A percentile compares a stretch with the other conserved stretches of the same genome.
phyloP scores from a whole-genome alignment of 2,113 vertebrate species.

The Siphamia tubifer region DNA sequence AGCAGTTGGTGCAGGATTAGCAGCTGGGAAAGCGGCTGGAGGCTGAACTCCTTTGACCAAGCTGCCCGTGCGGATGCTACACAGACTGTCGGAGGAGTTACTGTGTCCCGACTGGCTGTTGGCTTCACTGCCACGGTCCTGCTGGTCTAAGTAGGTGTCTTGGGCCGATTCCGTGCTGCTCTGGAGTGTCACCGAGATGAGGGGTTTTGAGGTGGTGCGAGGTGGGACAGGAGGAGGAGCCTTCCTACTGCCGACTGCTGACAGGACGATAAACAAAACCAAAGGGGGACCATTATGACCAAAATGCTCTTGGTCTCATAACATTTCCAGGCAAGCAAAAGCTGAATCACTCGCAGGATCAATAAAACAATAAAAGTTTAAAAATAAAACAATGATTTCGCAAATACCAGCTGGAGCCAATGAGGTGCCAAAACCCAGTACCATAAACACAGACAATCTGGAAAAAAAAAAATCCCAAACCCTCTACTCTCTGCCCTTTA shows the following conservation, averaged over 20 bases:
- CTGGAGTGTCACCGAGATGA: slow-evolving; percentile 98
- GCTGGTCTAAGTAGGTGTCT: slow-evolving; percentile 94
- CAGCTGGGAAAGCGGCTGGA: slow-evolving; percentile 81
- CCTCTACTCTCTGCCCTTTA: slow-evolving; percentile 40
- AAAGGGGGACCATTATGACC: not conserved
- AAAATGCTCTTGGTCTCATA: not conserved
- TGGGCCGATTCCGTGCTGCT: slow-evolving; percentile 99
- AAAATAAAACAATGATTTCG: not conserved
- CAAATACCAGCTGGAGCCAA: not conserved
- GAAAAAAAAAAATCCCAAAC: too few relatives aligned
- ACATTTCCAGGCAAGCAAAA: not conserved
- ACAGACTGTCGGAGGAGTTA: slow-evolving; percentile 96
- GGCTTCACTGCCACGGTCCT: slow-evolving; percentile 92
- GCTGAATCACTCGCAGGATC: too few relatives aligned
- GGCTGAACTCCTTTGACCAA: slow-evolving; percentile 85
- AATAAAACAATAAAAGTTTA: not conserved
- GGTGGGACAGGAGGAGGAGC: slow-evolving; percentile 96
- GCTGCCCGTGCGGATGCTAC: slow-evolving; percentile 91
- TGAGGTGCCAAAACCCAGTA: not conserved
- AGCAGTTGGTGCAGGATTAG: slow-evolving; percentile 81
- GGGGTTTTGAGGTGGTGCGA: slow-evolving; percentile 94
- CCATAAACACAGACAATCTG: slow-evolving; percentile 9
- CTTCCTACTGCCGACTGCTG: slow-evolving; percentile 89
- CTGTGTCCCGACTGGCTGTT: slow-evolving; percentile 96
- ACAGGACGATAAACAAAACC: not conserved